Conservation (phyloP, 2,797 vertebrate genomes). For the Octomys mimax region DNA sequence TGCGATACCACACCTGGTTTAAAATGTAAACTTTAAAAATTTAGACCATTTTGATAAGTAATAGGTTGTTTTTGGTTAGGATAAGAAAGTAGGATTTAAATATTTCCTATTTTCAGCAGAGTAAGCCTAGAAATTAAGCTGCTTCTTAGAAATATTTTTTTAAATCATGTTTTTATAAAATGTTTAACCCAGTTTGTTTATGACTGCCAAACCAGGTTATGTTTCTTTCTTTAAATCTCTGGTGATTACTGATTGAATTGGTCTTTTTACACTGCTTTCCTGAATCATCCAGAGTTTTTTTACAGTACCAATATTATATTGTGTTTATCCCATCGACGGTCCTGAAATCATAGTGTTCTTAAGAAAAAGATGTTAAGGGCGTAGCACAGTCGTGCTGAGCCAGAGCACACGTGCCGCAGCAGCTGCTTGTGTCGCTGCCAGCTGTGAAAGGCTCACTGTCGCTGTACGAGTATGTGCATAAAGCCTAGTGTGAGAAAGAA, state of each 20-base stretch:
- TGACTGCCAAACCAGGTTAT: not conserved
- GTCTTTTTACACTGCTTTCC: not conserved
- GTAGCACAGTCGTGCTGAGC: not conserved
- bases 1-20: not conserved
- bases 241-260: not conserved
- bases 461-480: not conserved
- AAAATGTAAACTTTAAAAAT: not conserved
- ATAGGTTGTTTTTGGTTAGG: slow-evolving; percentile 5
- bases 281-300: not conserved
- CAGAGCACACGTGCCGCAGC: not conserved
- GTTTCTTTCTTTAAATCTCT: not conserved
- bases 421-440: not conserved
- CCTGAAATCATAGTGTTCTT: not conserved
- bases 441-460: not conserved
- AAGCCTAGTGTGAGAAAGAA: not conserved
- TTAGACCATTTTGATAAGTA: slow-evolving; percentile 41
- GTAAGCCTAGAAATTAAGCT: not conserved
- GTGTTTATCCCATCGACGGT: not conserved
- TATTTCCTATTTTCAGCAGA: not conserved
- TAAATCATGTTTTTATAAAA: slow-evolving; percentile 31
- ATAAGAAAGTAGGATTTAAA: slow-evolving; percentile 37
- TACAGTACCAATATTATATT: not conserved
- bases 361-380: not conserved
- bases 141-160: not conserved
- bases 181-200: not conserved